Evolutionary conservation across 2,113 vertebrate genomes (phyloP).

Genomic region (Sturnira hondurensis): DNA sequence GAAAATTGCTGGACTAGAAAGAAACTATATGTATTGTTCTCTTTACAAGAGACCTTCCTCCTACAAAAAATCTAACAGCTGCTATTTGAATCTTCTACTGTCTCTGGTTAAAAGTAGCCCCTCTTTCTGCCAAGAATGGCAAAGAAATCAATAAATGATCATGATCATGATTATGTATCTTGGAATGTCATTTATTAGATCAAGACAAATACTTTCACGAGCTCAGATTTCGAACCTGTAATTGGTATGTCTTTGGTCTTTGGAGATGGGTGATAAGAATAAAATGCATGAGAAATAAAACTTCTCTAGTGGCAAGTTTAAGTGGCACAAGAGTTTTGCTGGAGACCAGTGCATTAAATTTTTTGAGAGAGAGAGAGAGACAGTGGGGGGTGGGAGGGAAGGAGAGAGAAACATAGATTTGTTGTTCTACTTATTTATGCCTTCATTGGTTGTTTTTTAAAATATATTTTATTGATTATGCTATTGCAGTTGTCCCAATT

Average conservation of each 20-base stretch:
- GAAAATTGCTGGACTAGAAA: not conserved
- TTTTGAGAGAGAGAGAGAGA: no score
- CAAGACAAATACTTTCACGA: not conserved
- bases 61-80: not conserved
- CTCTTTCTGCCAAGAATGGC: not conserved
- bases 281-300: conserved; percentile 35
- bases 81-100: conserved; percentile 24
- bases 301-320: not conserved
- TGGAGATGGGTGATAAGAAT: not conserved
- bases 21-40: not conserved
- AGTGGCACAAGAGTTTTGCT: not conserved
- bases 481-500: no score
- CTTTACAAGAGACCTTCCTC: not conserved
- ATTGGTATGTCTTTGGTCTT: not conserved
- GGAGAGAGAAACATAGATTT: no score
- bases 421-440: no score
- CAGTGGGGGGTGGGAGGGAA: no score
- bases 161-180: no score
- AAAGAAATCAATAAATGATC: conserved; percentile 56
- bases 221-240: conserved; percentile 23
- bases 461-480: no score
- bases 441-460: no score
- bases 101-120: conserved; percentile 47
- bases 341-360: not conserved
- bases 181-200: conserved; percentile 17